Percentiles rank a stretch among this genome's conserved stretches.
phyloP scores from a whole-genome alignment of 2,888 invertebrate species.

The Sussaba pulchella region DNA sequence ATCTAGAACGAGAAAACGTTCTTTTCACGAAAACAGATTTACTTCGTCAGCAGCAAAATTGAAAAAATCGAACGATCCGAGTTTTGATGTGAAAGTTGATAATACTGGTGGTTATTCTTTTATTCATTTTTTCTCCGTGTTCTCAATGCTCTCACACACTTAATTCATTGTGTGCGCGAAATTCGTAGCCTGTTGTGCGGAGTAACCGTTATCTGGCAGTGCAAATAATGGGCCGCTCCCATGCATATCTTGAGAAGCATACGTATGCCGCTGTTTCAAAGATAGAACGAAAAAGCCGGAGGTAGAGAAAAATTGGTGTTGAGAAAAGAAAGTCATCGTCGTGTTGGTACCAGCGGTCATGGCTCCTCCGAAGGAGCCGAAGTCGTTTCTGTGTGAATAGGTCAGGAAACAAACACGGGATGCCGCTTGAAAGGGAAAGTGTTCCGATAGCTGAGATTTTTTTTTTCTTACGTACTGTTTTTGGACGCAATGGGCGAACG shows the following conservation, averaged over 20 bases:
- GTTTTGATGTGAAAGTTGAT: too few species aligned
- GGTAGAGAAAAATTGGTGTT: neutral
- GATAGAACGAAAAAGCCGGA: neutral
- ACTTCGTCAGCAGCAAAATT: too few species aligned
- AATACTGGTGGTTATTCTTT: too few species aligned
- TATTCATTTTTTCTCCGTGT: too few species aligned
- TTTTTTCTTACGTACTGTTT: conserved; percentile 25
- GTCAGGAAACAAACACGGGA: conserved; percentile 54
- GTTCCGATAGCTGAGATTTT: conserved; percentile 36
- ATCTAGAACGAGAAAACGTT: too few species aligned
- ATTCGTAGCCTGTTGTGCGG: neutral
- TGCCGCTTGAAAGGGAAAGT: conserved; percentile 59
- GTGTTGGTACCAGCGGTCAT: neutral
- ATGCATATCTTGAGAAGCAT: neutral
- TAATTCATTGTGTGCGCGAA: conserved; percentile 1
- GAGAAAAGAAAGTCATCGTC: neutral
- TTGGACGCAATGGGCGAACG: neutral
- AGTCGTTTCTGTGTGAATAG: conserved; percentile 44
- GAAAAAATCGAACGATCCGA: too few species aligned
- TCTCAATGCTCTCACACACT: too few species aligned
- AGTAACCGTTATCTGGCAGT: neutral
- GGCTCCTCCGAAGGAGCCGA: neutral
- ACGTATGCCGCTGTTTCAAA: too few species aligned
- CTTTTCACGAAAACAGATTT: too few species aligned
- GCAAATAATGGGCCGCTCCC: neutral